Percentiles rank a stretch among this genome's conserved stretches.
phyloP scores from a whole-genome alignment of 2,888 invertebrate species.

The Acleris literana region DNA sequence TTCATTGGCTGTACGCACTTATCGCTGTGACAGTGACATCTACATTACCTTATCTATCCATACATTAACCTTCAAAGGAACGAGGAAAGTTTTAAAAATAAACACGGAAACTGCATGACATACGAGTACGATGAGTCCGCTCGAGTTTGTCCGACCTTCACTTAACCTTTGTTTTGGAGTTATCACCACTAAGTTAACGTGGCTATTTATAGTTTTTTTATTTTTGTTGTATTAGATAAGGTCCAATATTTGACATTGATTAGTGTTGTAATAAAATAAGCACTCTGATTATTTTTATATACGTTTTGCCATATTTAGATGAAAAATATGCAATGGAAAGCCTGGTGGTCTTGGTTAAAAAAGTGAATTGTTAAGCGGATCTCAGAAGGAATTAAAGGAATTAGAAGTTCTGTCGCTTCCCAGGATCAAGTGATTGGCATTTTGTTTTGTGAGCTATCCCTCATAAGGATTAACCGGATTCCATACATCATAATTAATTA shows the following conservation, averaged over 20 bases:
- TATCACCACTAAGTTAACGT: conserved; percentile 46
- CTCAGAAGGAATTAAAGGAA: too few relatives aligned
- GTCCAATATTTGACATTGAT: conserved; percentile 2
- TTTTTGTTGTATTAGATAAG: conserved; percentile 24
- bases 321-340: too few relatives aligned
- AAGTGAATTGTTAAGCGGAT: too few relatives aligned
- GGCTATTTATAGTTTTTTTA: conserved; percentile 42
- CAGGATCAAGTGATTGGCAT: too few relatives aligned
- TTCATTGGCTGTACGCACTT: conserved; percentile 12
- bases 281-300: neutral
- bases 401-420: too few relatives aligned
- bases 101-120: conserved; percentile 15
- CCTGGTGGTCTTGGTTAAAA: too few relatives aligned
- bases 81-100: conserved; percentile 35
- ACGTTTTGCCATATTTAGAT: too few relatives aligned
- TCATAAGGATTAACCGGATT: too few relatives aligned
- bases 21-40: conserved; percentile 18
- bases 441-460: too few relatives aligned
- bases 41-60: conserved; percentile 26
- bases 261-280: neutral
- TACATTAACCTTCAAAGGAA: conserved; percentile 30
- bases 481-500: too few relatives aligned
- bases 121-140: neutral
- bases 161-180: conserved; percentile 37
- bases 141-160: conserved; percentile 11